A percentile compares a stretch with the other conserved stretches of the same genome.
These are phyloP conservation scores for Pipistrellus kuhlii DNA, from an alignment of 2,797 vertebrate genomes.

Conservation along the genomic window DNA sequence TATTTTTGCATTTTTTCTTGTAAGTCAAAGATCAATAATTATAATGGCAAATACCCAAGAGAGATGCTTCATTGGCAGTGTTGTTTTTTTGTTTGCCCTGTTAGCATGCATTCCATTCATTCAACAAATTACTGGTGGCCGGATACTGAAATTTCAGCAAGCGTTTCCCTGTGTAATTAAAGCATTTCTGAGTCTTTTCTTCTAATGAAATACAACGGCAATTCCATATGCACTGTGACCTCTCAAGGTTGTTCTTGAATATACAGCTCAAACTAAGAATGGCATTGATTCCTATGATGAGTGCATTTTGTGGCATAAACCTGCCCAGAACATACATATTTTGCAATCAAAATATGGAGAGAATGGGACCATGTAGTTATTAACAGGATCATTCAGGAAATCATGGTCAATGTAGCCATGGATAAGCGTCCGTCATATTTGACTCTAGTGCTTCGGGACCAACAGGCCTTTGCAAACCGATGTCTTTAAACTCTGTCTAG, in stretches of 20 bases:
- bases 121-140: neutral
- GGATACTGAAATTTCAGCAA: neutral
- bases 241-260: conserved; percentile 22
- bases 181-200: conserved; percentile 34
- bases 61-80: neutral
- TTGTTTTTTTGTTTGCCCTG: neutral
- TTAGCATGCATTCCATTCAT: conserved; percentile 4
- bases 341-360: conserved; percentile 41
- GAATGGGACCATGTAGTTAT: neutral
- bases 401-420: neutral
- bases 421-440: neutral
- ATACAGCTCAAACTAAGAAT: neutral
- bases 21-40: neutral
- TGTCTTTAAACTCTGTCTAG: neutral
- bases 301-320: neutral
- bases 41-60: neutral
- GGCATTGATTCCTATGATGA: neutral
- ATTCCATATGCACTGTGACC: neutral
- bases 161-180: conserved; percentile 9
- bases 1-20: conserved; percentile 43
- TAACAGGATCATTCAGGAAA: neutral
- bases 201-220: neutral
- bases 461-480: neutral
- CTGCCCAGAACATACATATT: neutral
- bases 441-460: neutral